Conservation (phyloP, 2,888 invertebrate species). For the Mycogona germanica region DNA sequence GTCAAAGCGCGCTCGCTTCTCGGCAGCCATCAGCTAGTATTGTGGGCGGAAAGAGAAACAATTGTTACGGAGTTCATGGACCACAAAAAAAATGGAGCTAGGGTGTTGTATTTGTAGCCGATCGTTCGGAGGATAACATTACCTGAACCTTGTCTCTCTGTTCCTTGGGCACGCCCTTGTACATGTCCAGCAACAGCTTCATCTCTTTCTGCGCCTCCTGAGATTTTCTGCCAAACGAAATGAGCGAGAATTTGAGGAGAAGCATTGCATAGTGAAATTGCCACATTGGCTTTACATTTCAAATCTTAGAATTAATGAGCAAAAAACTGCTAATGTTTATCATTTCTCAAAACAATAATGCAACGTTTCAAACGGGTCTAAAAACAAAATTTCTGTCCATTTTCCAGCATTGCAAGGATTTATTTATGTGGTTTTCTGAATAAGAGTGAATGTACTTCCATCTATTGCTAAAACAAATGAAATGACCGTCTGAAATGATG, state of each 20-base stretch:
- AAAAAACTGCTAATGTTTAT: background rate
- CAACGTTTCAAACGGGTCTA: too few species aligned
- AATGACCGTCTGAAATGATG: too few species aligned
- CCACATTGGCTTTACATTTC: too few species aligned
- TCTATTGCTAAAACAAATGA: too few species aligned
- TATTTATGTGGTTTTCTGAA: too few species aligned
- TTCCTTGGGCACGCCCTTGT: conserved; percentile 94
- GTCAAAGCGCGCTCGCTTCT: conserved; percentile 79
- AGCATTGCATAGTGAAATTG: background rate
- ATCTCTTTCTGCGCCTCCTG: conserved; percentile 88
- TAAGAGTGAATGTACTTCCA: too few species aligned
- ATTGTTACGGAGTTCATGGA: background rate
- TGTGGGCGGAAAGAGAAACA: too few species aligned
- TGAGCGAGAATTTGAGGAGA: background rate
- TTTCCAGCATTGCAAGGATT: too few species aligned
- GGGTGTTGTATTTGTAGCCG: too few species aligned
- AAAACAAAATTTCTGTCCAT: too few species aligned
- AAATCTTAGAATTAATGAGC: background rate
- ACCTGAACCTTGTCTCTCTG: conserved; percentile 91
- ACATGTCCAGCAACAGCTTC: conserved; percentile 89
- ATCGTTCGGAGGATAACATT: conserved; percentile 1
- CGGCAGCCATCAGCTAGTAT: conserved; percentile 61
- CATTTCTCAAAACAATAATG: too few species aligned
- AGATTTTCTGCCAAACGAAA: conserved; percentile 54
- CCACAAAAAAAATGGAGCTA: background rate